Evolutionary conservation across 2,888 invertebrate species (phyloP), one percentile per base, ranked within the genome.

Genomic region (Andrena bicolor): DNA sequence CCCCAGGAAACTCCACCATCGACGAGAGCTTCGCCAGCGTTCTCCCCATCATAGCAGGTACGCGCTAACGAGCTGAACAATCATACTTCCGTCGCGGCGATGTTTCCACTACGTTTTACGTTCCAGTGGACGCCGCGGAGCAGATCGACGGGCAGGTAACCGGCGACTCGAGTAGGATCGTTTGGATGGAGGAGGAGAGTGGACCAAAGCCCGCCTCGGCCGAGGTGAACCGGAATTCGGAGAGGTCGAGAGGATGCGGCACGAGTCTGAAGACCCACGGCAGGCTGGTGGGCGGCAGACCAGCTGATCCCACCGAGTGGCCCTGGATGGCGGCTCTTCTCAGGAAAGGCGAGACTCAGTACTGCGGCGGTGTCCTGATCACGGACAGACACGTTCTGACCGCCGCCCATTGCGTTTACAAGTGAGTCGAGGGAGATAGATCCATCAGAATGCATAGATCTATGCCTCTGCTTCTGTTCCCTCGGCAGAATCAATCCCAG

Each of bases 301-400:
- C 96, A 0, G 96, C 97, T 0, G 95, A 96, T 90, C 95, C 94
- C 1, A 94, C 94, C 64, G 97, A 97, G 91, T 98, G 97, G 96
- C 97, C 97, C 0, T 97, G 98, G 98, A 96, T 98, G 95, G 97
- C 96, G 0, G 97, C 97, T 1, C 93, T 98, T 80, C 95, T 97
- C 20, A 95, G 96, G 0, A 94, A 94, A 3, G 95, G 95, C 26
- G 93, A 94, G 69, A 95, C 96, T 91, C 96, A 96, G 72, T 97
- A 96, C 94, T 98, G 98, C 91, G 98, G 98, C 0, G 98, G 97
- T 0, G 96, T 96, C 0, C 95, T 98, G 60, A 96, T 98, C 84
- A 97, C 97, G 0, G 96, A 97, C 89, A 94, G 95, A 72, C 97
- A 97, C 91, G 95, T 98, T 20, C 94, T 98, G 0, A 97, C 97